A percentile compares a stretch with the other conserved stretches of the same genome.
Evolutionary conservation across 2,797 vertebrate species (phyloP).

Genomic region (Sebastes itinus): DNA sequence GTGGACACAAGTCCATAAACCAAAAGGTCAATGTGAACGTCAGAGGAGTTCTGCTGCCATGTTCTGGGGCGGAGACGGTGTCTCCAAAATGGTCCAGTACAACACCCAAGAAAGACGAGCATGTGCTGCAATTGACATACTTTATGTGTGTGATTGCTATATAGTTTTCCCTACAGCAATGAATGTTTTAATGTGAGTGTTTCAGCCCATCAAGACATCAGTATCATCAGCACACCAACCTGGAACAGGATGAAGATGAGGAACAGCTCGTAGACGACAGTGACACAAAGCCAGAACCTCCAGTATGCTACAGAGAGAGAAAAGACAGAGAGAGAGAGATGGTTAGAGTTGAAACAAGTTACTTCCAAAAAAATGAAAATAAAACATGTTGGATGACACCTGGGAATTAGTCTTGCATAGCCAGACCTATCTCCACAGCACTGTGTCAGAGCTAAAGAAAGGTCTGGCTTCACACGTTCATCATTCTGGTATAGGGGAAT

Average conservation of each 20-base stretch:
- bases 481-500: too few relatives aligned
- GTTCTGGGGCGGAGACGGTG: background rate
- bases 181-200: background rate
- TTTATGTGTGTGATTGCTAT: background rate
- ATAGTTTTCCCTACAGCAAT: background rate
- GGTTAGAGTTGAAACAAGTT: background rate
- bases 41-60: background rate
- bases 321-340: background rate
- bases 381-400: background rate
- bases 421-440: too few relatives aligned
- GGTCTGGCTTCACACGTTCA: too few relatives aligned
- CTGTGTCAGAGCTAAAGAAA: too few relatives aligned
- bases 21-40: background rate
- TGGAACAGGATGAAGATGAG: conserved; percentile 99
- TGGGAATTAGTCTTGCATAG: too few relatives aligned
- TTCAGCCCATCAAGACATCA: background rate
- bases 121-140: background rate
- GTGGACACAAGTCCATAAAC: background rate
- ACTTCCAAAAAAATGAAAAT: background rate
- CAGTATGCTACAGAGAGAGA: conserved; percentile 88
- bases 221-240: conserved; percentile 79
- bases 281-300: conserved; percentile 98
- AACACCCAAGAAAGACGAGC: background rate
- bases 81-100: background rate
- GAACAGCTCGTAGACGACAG: conserved; percentile 97